Conservation (phyloP, 2,113 vertebrate species). For the Xenus cinereus region DNA sequence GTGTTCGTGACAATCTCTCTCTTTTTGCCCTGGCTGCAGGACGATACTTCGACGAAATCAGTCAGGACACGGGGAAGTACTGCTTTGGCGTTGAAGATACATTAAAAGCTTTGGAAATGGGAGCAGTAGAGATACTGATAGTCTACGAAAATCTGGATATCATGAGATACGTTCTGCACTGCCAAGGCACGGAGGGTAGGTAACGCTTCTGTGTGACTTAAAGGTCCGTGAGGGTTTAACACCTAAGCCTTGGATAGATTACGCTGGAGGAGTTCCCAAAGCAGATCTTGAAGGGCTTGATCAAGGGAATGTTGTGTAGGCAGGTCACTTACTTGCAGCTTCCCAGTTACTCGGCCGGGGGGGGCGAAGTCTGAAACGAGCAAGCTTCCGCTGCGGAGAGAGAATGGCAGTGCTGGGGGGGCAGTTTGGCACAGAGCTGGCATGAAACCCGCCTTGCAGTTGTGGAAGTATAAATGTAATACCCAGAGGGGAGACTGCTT, state of each 20-base stretch:
- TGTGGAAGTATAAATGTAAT: neutral
- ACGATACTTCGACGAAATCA: slow-evolving; percentile 99
- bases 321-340: neutral
- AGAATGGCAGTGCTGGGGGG: neutral
- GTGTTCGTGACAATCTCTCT: neutral
- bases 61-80: slow-evolving; percentile 98
- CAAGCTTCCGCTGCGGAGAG: neutral
- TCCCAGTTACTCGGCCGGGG: neutral
- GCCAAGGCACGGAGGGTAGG: slow-evolving; percentile 92
- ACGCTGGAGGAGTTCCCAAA: neutral
- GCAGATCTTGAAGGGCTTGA: neutral
- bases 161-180: slow-evolving; percentile 97
- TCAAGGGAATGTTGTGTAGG: neutral
- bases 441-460: too few species aligned
- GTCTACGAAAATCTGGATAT: slow-evolving; percentile 99
- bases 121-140: slow-evolving; percentile 98
- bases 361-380: neutral
- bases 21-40: slow-evolving; percentile 73
- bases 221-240: neutral
- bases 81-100: slow-evolving; percentile 99
- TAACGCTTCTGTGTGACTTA: neutral
- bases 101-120: slow-evolving; percentile 98
- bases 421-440: neutral
- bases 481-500: neutral
- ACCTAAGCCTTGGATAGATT: neutral